Evolutionary conservation across 2,888 invertebrate genomes (phyloP), one percentile per base, ranked within the genome.

Genomic region (Zygogramma bicolorata): DNA sequence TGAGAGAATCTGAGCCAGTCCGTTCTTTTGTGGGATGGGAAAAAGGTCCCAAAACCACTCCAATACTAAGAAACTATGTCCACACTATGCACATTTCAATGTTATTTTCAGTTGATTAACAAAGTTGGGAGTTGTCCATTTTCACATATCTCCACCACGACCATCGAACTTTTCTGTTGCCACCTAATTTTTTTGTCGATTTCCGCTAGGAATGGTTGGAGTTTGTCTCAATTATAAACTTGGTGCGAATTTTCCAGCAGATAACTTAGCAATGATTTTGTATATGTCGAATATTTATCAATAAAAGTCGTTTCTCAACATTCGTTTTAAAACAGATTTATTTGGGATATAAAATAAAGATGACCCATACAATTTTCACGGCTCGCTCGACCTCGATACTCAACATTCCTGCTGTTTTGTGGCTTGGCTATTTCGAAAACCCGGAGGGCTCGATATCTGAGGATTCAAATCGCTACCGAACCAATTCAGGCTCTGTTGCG

Each of bases 351-450:
- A 62, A 69, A 73, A 73, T 62, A 27, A 66, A 61, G 65, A 31
- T 46, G 73, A 75, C 76, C 76, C 76, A 74, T 75, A 76, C 75
- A 68, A 62, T 61, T 70, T 71, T 71, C 40, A 63, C 66, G 49
- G 65, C 42, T 61, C 53, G 22, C 65, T 66, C 63, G 34, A 63
- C 66, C 68, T 58, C 20, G 58, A 65, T 62, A 63, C 71, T 79
- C 84, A 87, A 82, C 87, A 87, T 80, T 87, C 87, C 74, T 87
- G 87, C 74, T 86, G 85, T 80, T 86, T 86, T 70, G 86, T 84
- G 46, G 84, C 83, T 76, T 86, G 85, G 68, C 82, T 82, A 74
- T 83, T 84, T 80, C 87, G 82, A 81, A 88, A 88, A 53, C 87
- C 87, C 22, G 87, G 87, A 59, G 87, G 87, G 79, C 86, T 87